Conservation (phyloP, 2,113 vertebrate species). For the Panthera leo region DNA sequence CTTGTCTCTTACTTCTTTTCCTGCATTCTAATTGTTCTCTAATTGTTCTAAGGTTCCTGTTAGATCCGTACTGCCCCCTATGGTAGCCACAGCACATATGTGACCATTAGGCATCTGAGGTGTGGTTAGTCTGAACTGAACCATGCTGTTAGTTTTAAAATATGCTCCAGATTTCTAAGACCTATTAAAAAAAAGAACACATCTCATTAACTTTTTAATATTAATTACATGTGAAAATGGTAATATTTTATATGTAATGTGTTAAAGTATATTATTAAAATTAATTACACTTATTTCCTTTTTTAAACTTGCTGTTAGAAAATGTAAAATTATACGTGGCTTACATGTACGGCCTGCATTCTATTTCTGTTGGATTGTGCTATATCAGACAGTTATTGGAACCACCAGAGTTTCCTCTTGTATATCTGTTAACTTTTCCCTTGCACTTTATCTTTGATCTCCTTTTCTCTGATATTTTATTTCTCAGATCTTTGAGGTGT, state of each 20-base stretch:
- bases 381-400: background rate
- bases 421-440: background rate
- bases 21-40: background rate
- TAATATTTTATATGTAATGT: background rate
- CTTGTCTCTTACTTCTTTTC: background rate
- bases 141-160: background rate
- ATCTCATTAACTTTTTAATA: background rate
- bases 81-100: background rate
- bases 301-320: background rate
- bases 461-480: background rate
- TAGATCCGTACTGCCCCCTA: rapidly evolving
- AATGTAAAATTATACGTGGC: background rate
- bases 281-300: background rate
- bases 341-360: too few relatives aligned
- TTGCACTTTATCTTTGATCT: background rate
- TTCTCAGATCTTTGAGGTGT: background rate
- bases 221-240: background rate
- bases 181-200: background rate
- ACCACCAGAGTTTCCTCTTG: background rate
- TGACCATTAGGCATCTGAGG: rapidly evolving
- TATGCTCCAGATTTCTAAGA: background rate
- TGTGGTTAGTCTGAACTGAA: background rate
- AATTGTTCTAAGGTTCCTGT: background rate
- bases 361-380: rapidly evolving
- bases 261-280: background rate